Conservation (phyloP, 2,797 vertebrate species). For the Lindbergichthys nudifrons region DNA sequence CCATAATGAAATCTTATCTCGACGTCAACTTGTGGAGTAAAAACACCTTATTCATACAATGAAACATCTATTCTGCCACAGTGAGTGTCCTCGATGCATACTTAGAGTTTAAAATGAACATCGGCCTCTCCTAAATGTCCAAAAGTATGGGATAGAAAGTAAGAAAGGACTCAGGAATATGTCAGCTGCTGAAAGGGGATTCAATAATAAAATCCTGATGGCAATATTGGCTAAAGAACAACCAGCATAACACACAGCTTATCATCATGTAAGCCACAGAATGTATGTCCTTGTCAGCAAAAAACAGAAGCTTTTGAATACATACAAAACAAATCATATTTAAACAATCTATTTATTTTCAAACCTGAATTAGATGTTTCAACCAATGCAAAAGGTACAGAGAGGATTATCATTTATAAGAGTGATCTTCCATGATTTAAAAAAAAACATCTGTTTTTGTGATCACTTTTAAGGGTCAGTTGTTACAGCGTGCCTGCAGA, state of each 20-base stretch:
- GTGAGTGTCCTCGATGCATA: constrained; percentile 9
- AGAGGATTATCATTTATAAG: neutral
- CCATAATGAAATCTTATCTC: constrained; percentile 5
- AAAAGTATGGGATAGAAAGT: constrained; percentile 2
- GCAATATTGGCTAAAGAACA: constrained; percentile 55
- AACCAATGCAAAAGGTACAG: neutral
- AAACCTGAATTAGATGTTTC: constrained; percentile 9
- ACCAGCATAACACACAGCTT: constrained; percentile 57
- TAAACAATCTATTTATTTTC: neutral
- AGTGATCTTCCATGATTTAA: neutral
- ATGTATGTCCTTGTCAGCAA: constrained; percentile 18
- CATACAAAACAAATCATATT: neutral
- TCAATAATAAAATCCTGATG: constrained; percentile 68
- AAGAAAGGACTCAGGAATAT: constrained; percentile 25
- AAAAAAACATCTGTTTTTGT: constrained; percentile 22
- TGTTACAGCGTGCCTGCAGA: constrained; percentile 41
- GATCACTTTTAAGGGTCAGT: constrained; percentile 28
- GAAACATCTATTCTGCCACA: constrained; percentile 8
- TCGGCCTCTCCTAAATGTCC: constrained; percentile 14
- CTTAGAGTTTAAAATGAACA: constrained; percentile 24
- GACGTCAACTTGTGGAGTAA: neutral
- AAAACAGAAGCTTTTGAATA: constrained; percentile 26
- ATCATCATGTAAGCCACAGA: constrained; percentile 65
- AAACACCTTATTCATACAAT: constrained; percentile 7
- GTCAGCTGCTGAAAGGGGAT: constrained; percentile 58